phyloP scores from a whole-genome alignment of 2,797 vertebrate genomes.

The Galagoides demidoff region DNA sequence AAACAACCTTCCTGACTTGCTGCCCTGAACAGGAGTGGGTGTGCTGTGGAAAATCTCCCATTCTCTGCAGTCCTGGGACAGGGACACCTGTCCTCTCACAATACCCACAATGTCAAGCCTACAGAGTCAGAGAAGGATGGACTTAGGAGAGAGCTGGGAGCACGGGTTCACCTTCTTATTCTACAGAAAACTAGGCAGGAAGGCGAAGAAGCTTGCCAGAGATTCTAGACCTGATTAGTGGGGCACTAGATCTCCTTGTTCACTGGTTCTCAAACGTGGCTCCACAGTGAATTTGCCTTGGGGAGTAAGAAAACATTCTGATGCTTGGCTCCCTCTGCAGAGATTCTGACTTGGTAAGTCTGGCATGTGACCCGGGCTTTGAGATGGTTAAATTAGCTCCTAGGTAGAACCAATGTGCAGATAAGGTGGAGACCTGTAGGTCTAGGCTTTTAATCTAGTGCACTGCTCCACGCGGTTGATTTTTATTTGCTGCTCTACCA shows the following conservation, averaged over 20 bases:
- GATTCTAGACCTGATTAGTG: not conserved
- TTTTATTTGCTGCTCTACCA: not conserved
- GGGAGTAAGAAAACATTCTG: not conserved
- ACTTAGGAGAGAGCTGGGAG: not conserved
- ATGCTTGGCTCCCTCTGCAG: not conserved
- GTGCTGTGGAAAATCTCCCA: not conserved
- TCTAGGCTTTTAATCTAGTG: not conserved
- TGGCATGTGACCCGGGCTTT: not conserved
- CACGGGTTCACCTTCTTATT: not conserved
- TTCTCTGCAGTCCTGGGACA: slow-evolving; percentile 30
- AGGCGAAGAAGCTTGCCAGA: not conserved
- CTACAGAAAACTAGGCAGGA: not conserved
- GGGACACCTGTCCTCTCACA: slow-evolving; percentile 38
- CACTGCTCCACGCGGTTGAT: not conserved
- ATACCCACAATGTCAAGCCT: not conserved
- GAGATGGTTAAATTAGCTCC: not conserved
- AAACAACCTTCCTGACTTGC: slow-evolving; percentile 62
- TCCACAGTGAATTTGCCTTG: not conserved
- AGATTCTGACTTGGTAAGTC: not conserved
- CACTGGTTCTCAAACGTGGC: not conserved
- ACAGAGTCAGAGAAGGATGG: not conserved
- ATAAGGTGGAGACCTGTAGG: not conserved
- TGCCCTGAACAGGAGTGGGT: not conserved
- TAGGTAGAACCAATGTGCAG: not conserved
- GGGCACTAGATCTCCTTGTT: not conserved